Percentiles rank a stretch among this genome's conserved stretches.
These are phyloP conservation scores for Nematostella vectensis DNA, from an alignment of 92 coral and sea anemone genomes.

Conservation along the genomic window DNA sequence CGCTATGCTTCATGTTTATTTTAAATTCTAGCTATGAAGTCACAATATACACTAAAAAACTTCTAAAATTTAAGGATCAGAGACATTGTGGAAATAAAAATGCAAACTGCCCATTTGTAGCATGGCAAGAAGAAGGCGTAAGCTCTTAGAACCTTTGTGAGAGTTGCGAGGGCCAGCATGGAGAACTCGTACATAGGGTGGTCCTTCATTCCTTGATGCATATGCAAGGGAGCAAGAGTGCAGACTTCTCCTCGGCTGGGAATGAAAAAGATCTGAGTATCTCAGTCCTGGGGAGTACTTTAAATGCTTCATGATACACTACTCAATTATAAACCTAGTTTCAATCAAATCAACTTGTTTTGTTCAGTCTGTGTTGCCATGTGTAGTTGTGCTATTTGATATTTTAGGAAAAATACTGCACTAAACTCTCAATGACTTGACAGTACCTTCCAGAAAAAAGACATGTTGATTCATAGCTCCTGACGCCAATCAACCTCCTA, in stretches of 20 bases:
- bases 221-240: constrained; percentile 81
- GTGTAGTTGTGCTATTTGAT: too few species aligned
- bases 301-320: background rate
- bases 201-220: constrained; percentile 78
- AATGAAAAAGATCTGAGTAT: too few species aligned
- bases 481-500: constrained; percentile 88
- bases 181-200: constrained; percentile 75
- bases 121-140: too few species aligned
- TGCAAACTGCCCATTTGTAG: too few species aligned
- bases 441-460: constrained; percentile 92
- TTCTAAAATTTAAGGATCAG: too few species aligned
- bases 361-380: too few species aligned
- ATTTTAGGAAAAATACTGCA: too few species aligned
- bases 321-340: background rate
- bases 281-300: background rate
- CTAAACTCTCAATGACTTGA: background rate
- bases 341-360: too few species aligned
- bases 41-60: too few species aligned
- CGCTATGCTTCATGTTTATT: too few species aligned
- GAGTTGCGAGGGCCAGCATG: constrained; percentile 77
- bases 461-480: constrained; percentile 88
- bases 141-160: constrained; percentile 93
- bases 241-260: constrained; percentile 95
- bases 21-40: too few species aligned
- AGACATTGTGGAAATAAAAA: too few species aligned